These are phyloP conservation scores for Brachyrhaphis roseni DNA, from an alignment of 2,797 vertebrate species.

Conservation along the genomic window DNA sequence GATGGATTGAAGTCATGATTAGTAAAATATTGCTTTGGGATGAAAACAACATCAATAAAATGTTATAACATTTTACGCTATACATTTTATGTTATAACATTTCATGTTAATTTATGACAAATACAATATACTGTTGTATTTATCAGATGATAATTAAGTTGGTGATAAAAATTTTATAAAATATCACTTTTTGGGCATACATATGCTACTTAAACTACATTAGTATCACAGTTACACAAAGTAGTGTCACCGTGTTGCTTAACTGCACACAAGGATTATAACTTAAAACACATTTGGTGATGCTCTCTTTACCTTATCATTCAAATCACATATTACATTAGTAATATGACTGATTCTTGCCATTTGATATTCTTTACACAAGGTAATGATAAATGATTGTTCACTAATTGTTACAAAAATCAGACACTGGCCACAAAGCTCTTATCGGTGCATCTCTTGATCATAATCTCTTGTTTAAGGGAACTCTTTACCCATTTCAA, in stretches of 20 bases:
- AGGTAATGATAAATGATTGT: background rate
- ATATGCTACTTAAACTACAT: background rate
- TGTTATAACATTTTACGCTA: background rate
- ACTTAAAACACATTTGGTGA: background rate
- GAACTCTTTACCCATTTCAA: constrained; percentile 35
- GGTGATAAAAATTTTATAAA: background rate
- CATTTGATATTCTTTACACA: background rate
- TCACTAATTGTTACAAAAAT: background rate
- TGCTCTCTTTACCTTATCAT: background rate
- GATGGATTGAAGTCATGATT: background rate
- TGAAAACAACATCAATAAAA: background rate
- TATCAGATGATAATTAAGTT: background rate
- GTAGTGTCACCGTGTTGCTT: background rate
- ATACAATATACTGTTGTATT: background rate
- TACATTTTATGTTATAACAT: background rate
- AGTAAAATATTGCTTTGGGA: background rate
- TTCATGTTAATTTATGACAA: no score
- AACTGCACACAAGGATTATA: background rate
- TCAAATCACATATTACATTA: background rate
- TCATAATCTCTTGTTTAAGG: constrained; percentile 16
- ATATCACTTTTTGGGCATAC: background rate
- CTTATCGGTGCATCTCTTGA: background rate
- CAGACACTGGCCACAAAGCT: background rate
- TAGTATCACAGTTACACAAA: background rate
- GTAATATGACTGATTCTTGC: background rate